Evolutionary conservation across 1,140 invertebrate species (phyloP), one percentile per base, ranked within the genome.

Genomic region (Rhyacophila brunnea): DNA sequence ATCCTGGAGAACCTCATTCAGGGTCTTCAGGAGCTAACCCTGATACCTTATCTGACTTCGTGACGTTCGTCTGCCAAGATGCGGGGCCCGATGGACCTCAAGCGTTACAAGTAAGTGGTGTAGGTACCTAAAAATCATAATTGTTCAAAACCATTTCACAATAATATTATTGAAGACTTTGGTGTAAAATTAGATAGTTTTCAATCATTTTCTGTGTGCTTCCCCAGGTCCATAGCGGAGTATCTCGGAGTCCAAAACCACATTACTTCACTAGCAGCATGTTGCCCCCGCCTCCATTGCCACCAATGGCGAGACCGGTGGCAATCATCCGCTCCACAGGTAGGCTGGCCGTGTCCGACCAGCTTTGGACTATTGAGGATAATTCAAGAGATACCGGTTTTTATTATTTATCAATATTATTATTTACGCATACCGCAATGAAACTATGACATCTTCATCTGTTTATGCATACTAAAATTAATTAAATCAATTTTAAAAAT

Each of bases 1-100:
- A 92, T 71, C 87, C 89, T 20, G 88, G 91, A 69, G 90, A 90
- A 68, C 87, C 88, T 28, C 72, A 60, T 34, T 32, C 55, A 53
- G 85, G 84, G 38, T 91, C 91, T 66, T 87, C 89, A 20, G 88
- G 91, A 68, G 48, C 66, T 5, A 59, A 53, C 3, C 89, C 94
- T 73, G 94, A 96, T 74, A 94, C 92, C 0, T 85, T 98, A 52
- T 92, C 93, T 0, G 95, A 98, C 75, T 97, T 96, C 78, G 95
- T 97, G 28, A 96, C 93, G 28, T 92, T 97, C 68, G 95, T 97
- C 42, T 97, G 94, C 72, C 93, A 96, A 78, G 94, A 96, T 76
- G 88, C 90, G 38, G 89, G 92, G 67, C 88, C 89, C 65, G 88
- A 87, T 66, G 62, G 62, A 40, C 87, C 90, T 57, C 87, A 89